phyloP scores from a whole-genome alignment of 2,113 vertebrate species.

The Corythaeola cristata region DNA sequence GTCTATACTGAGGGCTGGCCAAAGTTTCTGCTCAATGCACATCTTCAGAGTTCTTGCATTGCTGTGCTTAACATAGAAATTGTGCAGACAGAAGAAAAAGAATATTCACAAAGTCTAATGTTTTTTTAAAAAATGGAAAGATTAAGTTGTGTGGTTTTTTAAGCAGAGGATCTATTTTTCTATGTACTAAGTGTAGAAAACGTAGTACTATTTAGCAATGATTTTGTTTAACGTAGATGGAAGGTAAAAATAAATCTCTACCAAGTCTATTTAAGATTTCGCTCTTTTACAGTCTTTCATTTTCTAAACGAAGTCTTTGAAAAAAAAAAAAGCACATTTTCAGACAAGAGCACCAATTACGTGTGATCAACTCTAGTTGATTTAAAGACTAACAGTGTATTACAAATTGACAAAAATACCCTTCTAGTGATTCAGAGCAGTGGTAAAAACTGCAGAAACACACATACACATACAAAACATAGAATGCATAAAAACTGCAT shows the following conservation, averaged over 20 bases:
- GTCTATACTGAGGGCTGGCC: neutral
- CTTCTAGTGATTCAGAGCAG: neutral
- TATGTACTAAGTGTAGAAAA: neutral
- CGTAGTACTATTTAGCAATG: neutral
- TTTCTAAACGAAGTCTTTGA: neutral
- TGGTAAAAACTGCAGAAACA: neutral
- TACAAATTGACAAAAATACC: neutral
- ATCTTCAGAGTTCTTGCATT: neutral
- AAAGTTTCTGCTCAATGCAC: neutral
- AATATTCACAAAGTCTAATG: neutral
- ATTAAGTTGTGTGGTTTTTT: neutral
- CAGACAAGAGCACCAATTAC: neutral
- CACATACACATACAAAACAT: neutral
- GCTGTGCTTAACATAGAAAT: neutral
- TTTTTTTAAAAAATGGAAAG: neutral
- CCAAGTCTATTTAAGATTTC: neutral
- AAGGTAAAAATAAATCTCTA: neutral
- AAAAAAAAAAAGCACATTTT: neutral
- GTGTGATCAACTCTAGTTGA: neutral
- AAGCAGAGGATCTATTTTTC: neutral
- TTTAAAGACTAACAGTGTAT: neutral
- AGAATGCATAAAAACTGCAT: neutral
- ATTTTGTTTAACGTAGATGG: neutral
- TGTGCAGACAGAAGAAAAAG: neutral
- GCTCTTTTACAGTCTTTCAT: neutral